Evolutionary conservation across 1,140 invertebrate genomes (phyloP).

Genomic region (Heliconius hermathena): DNA sequence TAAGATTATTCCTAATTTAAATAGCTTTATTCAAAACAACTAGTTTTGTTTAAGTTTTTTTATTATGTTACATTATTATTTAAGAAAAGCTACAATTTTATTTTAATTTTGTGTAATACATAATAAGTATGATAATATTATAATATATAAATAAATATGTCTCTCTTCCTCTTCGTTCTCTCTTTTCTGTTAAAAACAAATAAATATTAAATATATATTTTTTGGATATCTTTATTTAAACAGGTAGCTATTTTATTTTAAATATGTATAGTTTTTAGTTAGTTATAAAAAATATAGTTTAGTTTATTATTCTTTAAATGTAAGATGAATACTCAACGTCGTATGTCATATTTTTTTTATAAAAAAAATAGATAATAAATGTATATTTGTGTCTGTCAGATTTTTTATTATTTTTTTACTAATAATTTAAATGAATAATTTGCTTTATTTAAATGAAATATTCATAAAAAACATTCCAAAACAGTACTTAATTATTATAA

Average conservation of each 20-base stretch:
- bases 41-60: too few species aligned
- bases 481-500: slow-evolving; percentile 62
- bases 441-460: neutral
- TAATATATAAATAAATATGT: neutral
- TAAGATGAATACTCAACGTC: slow-evolving; percentile 32
- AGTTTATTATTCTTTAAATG: slow-evolving; percentile 14
- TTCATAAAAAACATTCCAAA: slow-evolving; percentile 47
- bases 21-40: neutral
- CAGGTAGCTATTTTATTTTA: slow-evolving; percentile 37
- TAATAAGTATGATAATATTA: neutral
- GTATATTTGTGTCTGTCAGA: neutral
- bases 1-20: too few species aligned
- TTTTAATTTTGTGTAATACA: neutral
- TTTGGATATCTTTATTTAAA: neutral
- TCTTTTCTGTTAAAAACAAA: neutral
- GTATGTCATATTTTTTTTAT: neutral
- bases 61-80: neutral
- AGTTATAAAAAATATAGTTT: neutral
- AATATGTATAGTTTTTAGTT: neutral
- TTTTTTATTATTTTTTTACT: neutral
- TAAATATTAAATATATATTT: too few species aligned
- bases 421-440: neutral
- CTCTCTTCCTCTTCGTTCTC: neutral
- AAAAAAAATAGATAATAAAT: neutral
- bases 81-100: neutral